Evolutionary conservation across 2,113 vertebrate genomes (phyloP).

Genomic region (Rhadina sibilatrix): DNA sequence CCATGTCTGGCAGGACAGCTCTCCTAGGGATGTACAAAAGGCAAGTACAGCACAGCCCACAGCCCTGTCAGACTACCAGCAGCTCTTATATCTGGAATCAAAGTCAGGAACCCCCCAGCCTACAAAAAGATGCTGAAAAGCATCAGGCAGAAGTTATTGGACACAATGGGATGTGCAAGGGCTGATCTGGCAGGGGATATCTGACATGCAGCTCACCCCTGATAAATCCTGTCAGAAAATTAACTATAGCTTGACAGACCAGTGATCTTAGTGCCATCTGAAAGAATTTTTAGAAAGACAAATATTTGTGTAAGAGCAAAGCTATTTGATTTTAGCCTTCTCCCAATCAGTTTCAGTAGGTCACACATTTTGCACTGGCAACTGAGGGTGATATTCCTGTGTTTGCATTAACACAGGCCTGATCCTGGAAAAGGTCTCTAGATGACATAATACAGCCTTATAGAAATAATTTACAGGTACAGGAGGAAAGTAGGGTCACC

Average conservation of each 20-base stretch:
- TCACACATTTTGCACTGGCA: neutral
- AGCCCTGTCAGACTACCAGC: neutral
- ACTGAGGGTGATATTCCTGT: neutral
- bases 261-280: neutral
- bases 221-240: neutral
- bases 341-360: neutral
- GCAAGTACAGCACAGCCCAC: neutral
- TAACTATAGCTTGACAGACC: neutral
- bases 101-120: neutral
- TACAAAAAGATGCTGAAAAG: neutral
- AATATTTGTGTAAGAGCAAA: neutral
- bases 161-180: neutral
- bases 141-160: neutral
- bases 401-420: neutral
- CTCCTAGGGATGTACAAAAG: neutral
- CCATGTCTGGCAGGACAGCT: neutral
- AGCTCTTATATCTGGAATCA: neutral
- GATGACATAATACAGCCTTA: neutral
- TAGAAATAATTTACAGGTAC: fast-evolving
- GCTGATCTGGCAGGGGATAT: neutral
- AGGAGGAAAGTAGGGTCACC: neutral
- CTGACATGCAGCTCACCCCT: neutral
- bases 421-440: neutral
- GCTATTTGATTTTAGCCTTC: neutral
- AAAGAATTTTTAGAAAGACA: neutral